Percentiles rank a stretch among this genome's conserved stretches.
These are phyloP conservation scores for Caenorhabditis brenneri DNA, from an alignment of 1,140 invertebrate genomes.

Conservation along the genomic window DNA sequence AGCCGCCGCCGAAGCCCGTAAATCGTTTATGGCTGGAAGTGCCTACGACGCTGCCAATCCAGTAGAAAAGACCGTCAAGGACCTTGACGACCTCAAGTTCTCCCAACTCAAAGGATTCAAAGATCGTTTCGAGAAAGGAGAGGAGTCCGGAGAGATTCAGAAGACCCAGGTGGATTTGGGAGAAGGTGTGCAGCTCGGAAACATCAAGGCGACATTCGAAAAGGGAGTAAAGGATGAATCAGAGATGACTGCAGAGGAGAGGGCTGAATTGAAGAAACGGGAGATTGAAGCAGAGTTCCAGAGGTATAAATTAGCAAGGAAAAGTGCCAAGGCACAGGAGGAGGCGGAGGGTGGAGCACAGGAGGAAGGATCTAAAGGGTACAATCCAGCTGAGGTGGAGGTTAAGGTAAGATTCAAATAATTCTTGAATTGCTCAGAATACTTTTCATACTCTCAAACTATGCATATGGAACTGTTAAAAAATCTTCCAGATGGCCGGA, in stretches of 20 bases:
- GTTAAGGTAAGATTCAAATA: conserved; percentile 32
- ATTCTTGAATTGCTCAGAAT: no score
- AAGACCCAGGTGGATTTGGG: conserved; percentile 62
- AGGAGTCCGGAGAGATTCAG: conserved; percentile 55
- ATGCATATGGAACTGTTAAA: conserved; percentile 61
- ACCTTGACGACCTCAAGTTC: conserved; percentile 61
- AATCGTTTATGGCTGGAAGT: conserved; percentile 65
- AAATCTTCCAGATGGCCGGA: conserved; percentile 66
- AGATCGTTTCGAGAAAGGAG: conserved; percentile 68
- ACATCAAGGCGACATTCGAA: conserved; percentile 66
- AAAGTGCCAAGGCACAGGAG: conserved; percentile 52
- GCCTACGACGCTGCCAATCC: conserved; percentile 58
- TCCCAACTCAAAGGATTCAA: conserved; percentile 63
- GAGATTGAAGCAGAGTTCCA: conserved; percentile 70
- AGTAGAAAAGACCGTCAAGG: conserved; percentile 60
- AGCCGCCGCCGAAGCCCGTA: conserved; percentile 65
- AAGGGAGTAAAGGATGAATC: conserved; percentile 59
- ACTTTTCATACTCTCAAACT: no score
- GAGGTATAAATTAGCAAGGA: conserved; percentile 69
- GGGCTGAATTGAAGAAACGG: conserved; percentile 68
- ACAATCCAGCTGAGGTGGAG: conserved; percentile 43
- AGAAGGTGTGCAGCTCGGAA: conserved; percentile 66
- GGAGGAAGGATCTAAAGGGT: conserved; percentile 44
- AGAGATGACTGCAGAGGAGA: conserved; percentile 69
- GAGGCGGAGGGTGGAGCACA: conserved; percentile 21